phyloP scores from a whole-genome alignment of 1,140 invertebrate genomes.

The Paracyclopina nana region DNA sequence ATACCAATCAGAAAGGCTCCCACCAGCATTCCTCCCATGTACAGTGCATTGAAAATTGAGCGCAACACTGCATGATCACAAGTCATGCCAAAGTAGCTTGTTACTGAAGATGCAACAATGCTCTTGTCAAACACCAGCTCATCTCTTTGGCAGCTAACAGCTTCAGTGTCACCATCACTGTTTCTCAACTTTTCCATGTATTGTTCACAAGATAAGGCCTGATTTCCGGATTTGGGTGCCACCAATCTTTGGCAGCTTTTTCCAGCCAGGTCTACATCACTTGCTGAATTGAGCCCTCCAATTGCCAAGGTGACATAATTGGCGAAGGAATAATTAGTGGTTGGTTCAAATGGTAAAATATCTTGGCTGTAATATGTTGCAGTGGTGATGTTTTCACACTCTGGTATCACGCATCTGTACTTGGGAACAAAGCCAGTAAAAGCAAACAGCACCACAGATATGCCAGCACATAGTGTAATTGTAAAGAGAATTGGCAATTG shows the following conservation, averaged over 20 bases:
- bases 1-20: constrained; percentile 14
- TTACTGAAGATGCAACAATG: not conserved
- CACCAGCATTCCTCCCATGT: constrained; percentile 16
- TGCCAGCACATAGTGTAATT: not conserved
- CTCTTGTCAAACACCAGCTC: not conserved
- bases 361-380: not conserved
- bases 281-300: not conserved
- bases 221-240: not conserved
- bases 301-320: not conserved
- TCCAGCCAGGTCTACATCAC: not conserved
- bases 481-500: constrained; percentile 7
- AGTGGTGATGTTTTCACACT: not conserved
- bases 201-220: not conserved
- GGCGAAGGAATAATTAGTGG: not conserved
- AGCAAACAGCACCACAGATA: constrained; percentile 7
- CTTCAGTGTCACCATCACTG: not conserved
- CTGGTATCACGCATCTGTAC: not conserved
- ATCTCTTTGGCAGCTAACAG: not conserved
- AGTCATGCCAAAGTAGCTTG: not conserved
- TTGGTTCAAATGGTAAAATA: not conserved
- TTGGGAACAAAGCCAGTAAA: constrained; percentile 10
- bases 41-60: not conserved
- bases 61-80: not conserved
- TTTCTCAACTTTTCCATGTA: not conserved
- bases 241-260: not conserved